Base-by-base conservation (phyloP, 2,113 vertebrate genomes). In the Pavo muticus region DNA sequence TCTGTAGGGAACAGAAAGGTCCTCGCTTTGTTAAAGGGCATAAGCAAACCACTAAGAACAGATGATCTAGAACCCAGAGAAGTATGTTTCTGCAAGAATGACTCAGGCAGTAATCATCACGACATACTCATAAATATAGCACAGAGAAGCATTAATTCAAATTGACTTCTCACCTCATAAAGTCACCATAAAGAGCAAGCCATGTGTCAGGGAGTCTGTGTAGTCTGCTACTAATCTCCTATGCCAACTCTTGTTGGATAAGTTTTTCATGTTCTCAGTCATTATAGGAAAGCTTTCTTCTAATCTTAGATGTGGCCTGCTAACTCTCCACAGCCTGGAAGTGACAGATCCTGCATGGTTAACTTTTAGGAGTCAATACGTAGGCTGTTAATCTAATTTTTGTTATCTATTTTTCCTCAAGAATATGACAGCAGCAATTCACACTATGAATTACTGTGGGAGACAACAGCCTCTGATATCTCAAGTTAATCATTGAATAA, bases 41-140 rank as follows among this genome's bases (percentile, higher is more conserved):
- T 2, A 7, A 84, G 54, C 44, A 95, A 95, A 72, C 37, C 5
- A 1, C 50, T 75, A 92, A 59, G 80, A 91, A 88, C 3, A 80
- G 35, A 72, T 42, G 25, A 65, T 91, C 74, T 75, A 91, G 88
- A 95, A 90, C 84, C 50, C 9, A 1, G 25, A 54, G 73, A 91
- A 77, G 52, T 40, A 39, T 9, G 17, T 39, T 76, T 19, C 74
- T 73, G 50, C 42, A 83, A 89, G 65, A 70, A 92, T 69, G 84
- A 94, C 74, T 95, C 79, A 83, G 84, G 59, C 61, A 91, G 20
- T 35, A 61, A 91, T 65, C 75, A 92, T 64, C n/a, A 65, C 63
- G 87, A 77, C 48, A 52, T 14, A 57, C 61, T 83, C 60, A 94
- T 6, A 89, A 87, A 87, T 68, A 87, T 57, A 92, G 80, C 52